Evolutionary conservation across 2,888 invertebrate genomes (phyloP), one percentile per base, ranked within the genome.

Genomic region (Dynastes grantii): DNA sequence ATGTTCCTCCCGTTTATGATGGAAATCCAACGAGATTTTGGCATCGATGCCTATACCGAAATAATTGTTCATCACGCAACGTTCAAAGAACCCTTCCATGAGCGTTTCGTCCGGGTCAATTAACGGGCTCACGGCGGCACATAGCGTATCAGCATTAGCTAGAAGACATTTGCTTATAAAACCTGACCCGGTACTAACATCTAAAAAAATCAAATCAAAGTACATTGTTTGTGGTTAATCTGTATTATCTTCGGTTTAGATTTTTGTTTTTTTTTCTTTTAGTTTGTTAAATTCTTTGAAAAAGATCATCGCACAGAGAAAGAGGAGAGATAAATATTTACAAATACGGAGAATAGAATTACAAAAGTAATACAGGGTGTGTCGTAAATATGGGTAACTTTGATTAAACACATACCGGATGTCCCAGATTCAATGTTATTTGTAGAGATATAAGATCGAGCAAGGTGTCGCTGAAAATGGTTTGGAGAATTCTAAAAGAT

Each of bases 21-120:
- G 98, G 87, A 99, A 99, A 87, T 98, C 98, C 64, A 98, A 90
- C 0, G 98, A 96, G 76, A 99, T 98, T 89, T 99, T 98, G 0
- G 98, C 98, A 90, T 99, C 98, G 81, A 99, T 96, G 0, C 98
- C 98, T 85, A 99, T 98, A 0, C 98, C 98, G 87, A 98, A 98
- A 88, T 99, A 99, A 88, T 99, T 99, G 89, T 98, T 99, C 98
- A 99, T 98, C 1, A 98, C 98, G 85, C 97, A 97, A 83, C 95
- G 94, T 89, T 99, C 98, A 85, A 95, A 95, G 88, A 95, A 96
- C 0, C 97, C 97, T 90, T 97, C 97, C 86, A 95, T 90, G 1
- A 96, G 90, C 0, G 95, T 95, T 85, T 97, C 96, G 85, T 97
- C 97, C 0, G 96, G 96, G 87, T 97, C 97, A 94, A 98, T 96